These are phyloP conservation scores for Pristionchus fissidentatus DNA, from an alignment of 2,888 invertebrate genomes.

Conservation along the genomic window DNA sequence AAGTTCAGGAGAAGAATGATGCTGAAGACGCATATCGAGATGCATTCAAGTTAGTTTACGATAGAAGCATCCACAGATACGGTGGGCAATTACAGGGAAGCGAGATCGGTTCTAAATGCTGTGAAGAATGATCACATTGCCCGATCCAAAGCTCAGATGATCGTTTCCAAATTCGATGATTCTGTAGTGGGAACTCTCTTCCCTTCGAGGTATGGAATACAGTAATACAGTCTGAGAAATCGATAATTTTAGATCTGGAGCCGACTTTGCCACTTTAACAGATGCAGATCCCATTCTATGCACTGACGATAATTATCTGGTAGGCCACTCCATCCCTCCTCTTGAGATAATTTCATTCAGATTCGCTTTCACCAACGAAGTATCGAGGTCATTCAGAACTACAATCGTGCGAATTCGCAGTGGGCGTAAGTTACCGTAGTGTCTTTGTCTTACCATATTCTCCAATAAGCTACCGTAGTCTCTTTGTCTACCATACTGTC, in stretches of 20 bases:
- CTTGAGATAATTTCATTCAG: constrained; percentile 78
- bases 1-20: constrained; percentile 89
- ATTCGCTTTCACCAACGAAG: constrained; percentile 92
- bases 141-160: constrained; percentile 63
- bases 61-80: not conserved
- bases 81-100: constrained; percentile 80
- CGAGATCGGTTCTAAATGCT: constrained; percentile 86
- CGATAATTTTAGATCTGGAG: constrained; percentile 54
- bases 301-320: constrained; percentile 63
- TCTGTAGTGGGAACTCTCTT: constrained; percentile 42
- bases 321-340: constrained; percentile 47
- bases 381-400: constrained; percentile 90
- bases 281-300: constrained; percentile 26
- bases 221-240: too few relatives aligned
- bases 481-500: not conserved
- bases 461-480: constrained; percentile 11
- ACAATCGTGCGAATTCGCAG: constrained; percentile 88
- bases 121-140: constrained; percentile 78
- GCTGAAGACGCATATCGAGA: constrained; percentile 97
- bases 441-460: not conserved
- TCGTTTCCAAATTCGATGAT: constrained; percentile 64
- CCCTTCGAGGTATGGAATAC: constrained; percentile 32
- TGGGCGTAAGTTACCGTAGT: constrained; percentile 81
- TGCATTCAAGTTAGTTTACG: constrained; percentile 83
- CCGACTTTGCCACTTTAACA: constrained; percentile 51